A percentile compares a stretch with the other conserved stretches of the same genome.
These are phyloP conservation scores for Zaprionus gabonicus DNA, from an alignment of 1,140 invertebrate species.

Conservation along the genomic window DNA sequence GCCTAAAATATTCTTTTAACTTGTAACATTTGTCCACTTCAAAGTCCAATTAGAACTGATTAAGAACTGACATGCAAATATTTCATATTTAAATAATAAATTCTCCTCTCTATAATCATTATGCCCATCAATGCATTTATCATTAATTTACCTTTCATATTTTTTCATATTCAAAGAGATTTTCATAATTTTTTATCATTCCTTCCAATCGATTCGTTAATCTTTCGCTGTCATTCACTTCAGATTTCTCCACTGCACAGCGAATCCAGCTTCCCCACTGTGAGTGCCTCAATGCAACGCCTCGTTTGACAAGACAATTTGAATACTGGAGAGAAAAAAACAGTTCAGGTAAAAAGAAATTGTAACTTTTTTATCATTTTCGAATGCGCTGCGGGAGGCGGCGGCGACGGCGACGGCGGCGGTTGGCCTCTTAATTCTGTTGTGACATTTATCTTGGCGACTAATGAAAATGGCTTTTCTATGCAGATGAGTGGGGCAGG, in stretches of 20 bases:
- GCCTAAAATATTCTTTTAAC: no score
- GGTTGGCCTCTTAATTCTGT: constrained; percentile 2
- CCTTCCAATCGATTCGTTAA: constrained; percentile 2
- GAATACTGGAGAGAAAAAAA: background rate
- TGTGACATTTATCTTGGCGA: constrained; percentile 7
- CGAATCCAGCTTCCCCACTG: background rate
- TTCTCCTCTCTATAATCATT: background rate
- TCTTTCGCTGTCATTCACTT: background rate
- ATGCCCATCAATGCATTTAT: background rate
- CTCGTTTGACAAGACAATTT: constrained; percentile 11
- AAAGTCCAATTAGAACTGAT: no score
- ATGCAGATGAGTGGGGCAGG: constrained; percentile 3
- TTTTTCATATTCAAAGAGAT: background rate
- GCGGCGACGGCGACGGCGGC: background rate
- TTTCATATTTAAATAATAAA: no score
- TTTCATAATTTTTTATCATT: background rate
- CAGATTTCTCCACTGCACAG: background rate
- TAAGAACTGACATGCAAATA: no score
- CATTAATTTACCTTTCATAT: background rate
- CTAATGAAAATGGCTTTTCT: constrained; percentile 14
- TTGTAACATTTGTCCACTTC: no score
- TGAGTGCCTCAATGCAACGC: background rate
- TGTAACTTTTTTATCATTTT: background rate
- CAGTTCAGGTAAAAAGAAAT: background rate
- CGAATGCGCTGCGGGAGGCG: background rate